A percentile compares a stretch with the other conserved stretches of the same genome.
Evolutionary conservation across 2,888 invertebrate species (phyloP).

Genomic region (Agrochola lychnidis): DNA sequence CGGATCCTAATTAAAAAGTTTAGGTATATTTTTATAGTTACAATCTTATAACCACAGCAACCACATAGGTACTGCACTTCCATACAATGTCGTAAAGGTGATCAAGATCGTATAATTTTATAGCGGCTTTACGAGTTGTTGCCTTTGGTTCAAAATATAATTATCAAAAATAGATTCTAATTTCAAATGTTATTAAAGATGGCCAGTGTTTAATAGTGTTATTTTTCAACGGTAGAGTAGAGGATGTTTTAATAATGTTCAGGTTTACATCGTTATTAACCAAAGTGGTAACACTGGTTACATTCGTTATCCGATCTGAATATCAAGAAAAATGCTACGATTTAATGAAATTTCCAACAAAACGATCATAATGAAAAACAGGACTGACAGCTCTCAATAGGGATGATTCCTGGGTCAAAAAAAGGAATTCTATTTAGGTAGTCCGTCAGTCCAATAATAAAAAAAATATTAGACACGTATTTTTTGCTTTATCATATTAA

Average conservation of each 20-base stretch:
- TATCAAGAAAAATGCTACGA: neutral
- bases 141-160: constrained; percentile 35
- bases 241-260: neutral
- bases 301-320: neutral
- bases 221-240: constrained; percentile 17
- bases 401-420: no score
- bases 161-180: constrained; percentile 54
- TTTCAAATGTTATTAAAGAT: constrained; percentile 45
- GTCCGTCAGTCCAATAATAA: no score
- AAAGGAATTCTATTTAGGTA: no score
- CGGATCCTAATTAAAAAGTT: no score
- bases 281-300: neutral
- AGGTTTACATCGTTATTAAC: neutral
- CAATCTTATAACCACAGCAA: no score
- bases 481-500: no score
- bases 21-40: no score
- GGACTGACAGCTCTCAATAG: no score
- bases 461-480: no score
- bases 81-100: constrained; percentile 66
- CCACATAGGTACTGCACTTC: neutral
- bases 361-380: no score
- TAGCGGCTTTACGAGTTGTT: constrained; percentile 40
- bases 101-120: constrained; percentile 64
- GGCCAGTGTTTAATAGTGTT: constrained; percentile 36
- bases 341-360: no score